A percentile compares a stretch with the other conserved stretches of the same genome.
phyloP scores from a whole-genome alignment of 2,113 vertebrate genomes.

The Theristicus caerulescens region DNA sequence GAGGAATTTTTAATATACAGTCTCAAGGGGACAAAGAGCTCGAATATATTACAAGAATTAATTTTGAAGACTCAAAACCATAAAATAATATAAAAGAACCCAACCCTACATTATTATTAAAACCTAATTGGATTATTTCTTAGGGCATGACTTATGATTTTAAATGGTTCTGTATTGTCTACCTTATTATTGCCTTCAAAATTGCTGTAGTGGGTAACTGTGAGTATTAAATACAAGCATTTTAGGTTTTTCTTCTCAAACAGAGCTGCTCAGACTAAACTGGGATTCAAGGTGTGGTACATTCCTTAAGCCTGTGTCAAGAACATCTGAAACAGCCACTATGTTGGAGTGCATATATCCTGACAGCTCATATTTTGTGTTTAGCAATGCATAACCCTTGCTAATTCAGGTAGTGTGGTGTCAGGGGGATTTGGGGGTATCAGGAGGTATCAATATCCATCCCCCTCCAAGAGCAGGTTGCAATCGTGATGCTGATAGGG shows the following conservation, averaged over 20 bases:
- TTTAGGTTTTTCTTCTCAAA: neutral
- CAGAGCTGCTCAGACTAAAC: neutral
- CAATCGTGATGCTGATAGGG: neutral
- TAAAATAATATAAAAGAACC: neutral
- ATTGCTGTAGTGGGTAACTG: neutral
- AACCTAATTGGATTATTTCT: neutral
- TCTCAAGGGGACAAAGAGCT: neutral
- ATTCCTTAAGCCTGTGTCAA: neutral
- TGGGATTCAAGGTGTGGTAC: neutral
- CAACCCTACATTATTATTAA: neutral
- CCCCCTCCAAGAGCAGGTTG: neutral
- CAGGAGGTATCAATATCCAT: neutral
- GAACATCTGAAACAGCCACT: neutral
- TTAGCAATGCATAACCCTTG: neutral
- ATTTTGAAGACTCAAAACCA: neutral
- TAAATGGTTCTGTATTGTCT: neutral
- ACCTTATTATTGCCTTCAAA: neutral
- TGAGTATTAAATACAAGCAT: neutral
- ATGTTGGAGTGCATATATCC: accelerated
- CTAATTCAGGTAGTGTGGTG: neutral
- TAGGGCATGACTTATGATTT: neutral
- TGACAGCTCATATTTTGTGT: neutral
- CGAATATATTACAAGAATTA: neutral
- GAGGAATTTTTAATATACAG: neutral
- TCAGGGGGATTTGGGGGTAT: neutral